A percentile compares a stretch with the other conserved stretches of the same genome.
phyloP scores from a whole-genome alignment of 64 coral and sea anemone genomes.

The Platygyra sinensis region DNA sequence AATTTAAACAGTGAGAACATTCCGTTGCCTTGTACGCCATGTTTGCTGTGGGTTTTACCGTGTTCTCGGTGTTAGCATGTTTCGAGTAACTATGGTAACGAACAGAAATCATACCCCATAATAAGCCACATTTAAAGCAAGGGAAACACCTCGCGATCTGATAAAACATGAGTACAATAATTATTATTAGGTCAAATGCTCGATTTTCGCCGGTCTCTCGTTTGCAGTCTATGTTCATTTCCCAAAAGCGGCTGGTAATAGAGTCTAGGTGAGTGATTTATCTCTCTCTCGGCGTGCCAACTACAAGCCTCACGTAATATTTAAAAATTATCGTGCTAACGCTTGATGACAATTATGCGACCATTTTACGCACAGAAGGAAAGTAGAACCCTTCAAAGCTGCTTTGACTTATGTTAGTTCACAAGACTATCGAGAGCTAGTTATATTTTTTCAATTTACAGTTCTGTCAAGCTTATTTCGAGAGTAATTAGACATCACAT shows the following conservation, averaged over 20 bases:
- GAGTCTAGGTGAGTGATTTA: constrained; percentile 4
- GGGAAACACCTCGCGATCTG: not conserved
- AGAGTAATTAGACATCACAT: no score
- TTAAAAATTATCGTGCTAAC: constrained; percentile 7
- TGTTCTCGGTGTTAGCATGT: no score
- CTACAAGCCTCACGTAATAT: constrained; percentile 14
- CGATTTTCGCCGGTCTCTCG: no score
- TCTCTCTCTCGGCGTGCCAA: constrained; percentile 27
- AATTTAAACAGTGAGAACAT: no score
- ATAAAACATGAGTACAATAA: not conserved
- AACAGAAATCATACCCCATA: no score
- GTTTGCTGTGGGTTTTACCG: no score
- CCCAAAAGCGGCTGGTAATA: no score
- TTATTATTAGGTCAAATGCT: no score
- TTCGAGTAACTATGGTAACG: no score
- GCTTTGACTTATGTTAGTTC: not conserved
- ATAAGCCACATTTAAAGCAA: not conserved
- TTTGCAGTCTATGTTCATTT: no score
- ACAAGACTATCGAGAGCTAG: not conserved
- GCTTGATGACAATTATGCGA: constrained; percentile 24
- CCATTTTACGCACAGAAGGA: not conserved
- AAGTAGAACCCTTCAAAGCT: not conserved
- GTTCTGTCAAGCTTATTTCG: no score
- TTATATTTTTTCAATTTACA: constrained; percentile 14
- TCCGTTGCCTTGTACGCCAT: no score